Evolutionary conservation across 2,113 vertebrate genomes (phyloP).

Genomic region (Mohoua ochrocephala): DNA sequence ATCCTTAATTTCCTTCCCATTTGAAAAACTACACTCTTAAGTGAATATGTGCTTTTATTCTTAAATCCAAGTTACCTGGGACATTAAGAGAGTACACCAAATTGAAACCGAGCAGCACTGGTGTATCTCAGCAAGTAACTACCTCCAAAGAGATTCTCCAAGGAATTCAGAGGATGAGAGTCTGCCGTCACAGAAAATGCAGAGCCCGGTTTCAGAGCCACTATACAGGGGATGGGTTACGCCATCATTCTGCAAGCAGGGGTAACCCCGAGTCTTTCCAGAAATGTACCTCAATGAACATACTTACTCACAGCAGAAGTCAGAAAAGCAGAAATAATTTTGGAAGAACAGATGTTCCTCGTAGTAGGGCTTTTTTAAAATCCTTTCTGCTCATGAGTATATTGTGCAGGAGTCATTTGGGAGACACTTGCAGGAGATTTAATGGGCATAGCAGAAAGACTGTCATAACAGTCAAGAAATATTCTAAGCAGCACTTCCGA

Average conservation of each 20-base stretch:
- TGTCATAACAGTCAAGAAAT: not conserved
- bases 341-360: not conserved
- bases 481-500: not conserved
- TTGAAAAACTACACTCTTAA: not conserved
- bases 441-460: not conserved
- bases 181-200: not conserved
- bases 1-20: not conserved
- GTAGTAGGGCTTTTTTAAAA: fast-evolving
- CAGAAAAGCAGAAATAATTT: not conserved
- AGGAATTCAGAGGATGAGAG: not conserved
- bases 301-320: not conserved
- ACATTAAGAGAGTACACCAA: not conserved
- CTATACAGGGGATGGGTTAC: not conserved
- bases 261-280: not conserved
- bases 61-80: not conserved
- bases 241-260: not conserved
- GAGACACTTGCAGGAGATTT: not conserved
- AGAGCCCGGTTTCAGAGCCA: not conserved
- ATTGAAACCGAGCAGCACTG: not conserved
- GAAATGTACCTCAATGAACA: not conserved
- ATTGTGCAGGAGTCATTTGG: not conserved
- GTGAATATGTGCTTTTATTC: not conserved
- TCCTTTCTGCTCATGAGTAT: not conserved
- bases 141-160: not conserved
- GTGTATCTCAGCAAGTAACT: not conserved